phyloP scores from a whole-genome alignment of 1,140 invertebrate species.

The Nilaparvata lugens region DNA sequence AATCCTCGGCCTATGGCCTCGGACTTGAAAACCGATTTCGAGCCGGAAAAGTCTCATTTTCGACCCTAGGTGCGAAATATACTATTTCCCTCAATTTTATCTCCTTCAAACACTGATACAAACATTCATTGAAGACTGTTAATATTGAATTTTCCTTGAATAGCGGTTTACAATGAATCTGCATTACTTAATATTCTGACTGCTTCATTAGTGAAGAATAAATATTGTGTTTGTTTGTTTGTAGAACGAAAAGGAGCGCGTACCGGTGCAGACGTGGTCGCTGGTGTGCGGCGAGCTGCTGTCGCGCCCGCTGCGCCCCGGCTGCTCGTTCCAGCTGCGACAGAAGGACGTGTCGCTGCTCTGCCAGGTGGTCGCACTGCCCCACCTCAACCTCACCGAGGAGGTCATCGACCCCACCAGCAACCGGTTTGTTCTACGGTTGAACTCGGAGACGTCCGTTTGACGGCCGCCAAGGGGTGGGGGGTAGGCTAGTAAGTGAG shows the following conservation, averaged over 20 bases:
- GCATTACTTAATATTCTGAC: too few species aligned
- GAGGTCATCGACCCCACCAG: conserved; percentile 92
- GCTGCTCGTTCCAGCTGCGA: conserved; percentile 80
- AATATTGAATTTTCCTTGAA: too few species aligned
- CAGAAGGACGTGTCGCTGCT: conserved; percentile 89
- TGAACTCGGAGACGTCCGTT: conserved; percentile 95
- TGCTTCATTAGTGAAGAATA: neutral
- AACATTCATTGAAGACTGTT: too few species aligned
- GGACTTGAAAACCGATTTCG: too few species aligned
- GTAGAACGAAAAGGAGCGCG: conserved; percentile 66
- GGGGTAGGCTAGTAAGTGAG: too few species aligned
- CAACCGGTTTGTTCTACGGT: conserved; percentile 87
- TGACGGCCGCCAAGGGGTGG: conserved; percentile 39
- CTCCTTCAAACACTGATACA: too few species aligned
- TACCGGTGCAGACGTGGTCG: conserved; percentile 80
- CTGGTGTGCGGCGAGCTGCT: conserved; percentile 84
- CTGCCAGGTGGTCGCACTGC: conserved; percentile 73
- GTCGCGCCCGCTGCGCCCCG: conserved; percentile 70
- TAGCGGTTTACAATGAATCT: too few species aligned
- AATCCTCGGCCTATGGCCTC: too few species aligned
- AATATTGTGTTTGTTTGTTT: conserved; percentile 21
- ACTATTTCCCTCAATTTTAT: too few species aligned
- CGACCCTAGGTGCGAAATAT: too few species aligned
- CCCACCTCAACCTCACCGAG: conserved; percentile 89
- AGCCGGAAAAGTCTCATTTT: too few species aligned